Evolutionary conservation across 2,888 invertebrate species (phyloP).

Genomic region (Lysandra bellargus): DNA sequence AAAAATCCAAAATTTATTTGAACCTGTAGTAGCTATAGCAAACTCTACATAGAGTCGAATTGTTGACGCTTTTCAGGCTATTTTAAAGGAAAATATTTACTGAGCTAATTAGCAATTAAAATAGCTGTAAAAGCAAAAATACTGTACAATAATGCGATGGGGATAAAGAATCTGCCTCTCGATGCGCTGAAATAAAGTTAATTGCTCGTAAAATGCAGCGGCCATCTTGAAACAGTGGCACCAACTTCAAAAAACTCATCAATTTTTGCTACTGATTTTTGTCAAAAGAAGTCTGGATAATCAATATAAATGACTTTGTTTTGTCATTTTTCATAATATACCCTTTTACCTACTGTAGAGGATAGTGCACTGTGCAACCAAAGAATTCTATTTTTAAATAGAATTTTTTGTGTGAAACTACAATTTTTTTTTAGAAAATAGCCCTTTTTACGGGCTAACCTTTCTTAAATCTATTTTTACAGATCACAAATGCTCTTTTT

Average conservation of each 20-base stretch:
- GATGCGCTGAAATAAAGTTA: constrained; percentile 54
- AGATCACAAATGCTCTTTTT: too few relatives aligned
- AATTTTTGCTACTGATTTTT: background rate
- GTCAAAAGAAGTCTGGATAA: too few relatives aligned
- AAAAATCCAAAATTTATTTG: background rate
- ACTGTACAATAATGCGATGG: constrained; percentile 56
- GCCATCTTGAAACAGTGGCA: constrained; percentile 45
- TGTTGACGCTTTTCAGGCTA: background rate
- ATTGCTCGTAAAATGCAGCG: constrained; percentile 52
- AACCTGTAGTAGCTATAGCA: background rate
- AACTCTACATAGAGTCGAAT: background rate
- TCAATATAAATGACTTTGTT: too few relatives aligned
- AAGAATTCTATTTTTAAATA: too few relatives aligned
- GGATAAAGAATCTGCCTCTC: constrained; percentile 45
- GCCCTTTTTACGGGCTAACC: too few relatives aligned
- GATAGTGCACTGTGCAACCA: too few relatives aligned
- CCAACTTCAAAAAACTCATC: background rate
- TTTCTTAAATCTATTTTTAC: too few relatives aligned
- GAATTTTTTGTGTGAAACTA: too few relatives aligned
- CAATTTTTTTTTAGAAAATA: too few relatives aligned
- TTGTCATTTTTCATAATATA: too few relatives aligned
- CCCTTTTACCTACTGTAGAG: too few relatives aligned
- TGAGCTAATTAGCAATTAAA: background rate
- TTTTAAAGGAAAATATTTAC: background rate
- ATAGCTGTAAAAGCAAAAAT: constrained; percentile 37